Conservation (phyloP, 35 echinoderm and acorn worm species). For the Apostichopus californicus region DNA sequence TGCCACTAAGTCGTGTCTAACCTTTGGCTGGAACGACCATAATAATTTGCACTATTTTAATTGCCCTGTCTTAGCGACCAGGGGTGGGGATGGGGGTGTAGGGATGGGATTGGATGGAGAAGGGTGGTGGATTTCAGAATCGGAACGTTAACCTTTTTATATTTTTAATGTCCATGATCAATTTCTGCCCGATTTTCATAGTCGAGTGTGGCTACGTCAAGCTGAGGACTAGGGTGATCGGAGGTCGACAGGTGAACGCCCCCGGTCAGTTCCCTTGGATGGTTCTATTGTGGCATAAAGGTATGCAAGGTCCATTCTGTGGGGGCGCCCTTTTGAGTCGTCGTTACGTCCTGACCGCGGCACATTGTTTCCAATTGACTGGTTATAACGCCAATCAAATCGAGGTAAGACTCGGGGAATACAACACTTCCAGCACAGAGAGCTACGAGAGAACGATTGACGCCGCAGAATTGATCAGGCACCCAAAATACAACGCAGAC, state of each 20-base stretch:
- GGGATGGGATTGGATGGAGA: not conserved
- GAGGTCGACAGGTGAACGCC: constrained; percentile 63
- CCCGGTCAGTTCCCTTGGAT: constrained; percentile 81
- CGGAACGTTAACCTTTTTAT: not conserved
- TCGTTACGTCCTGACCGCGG: constrained; percentile 82
- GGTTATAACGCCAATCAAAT: not conserved
- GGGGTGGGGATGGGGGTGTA: too few relatives aligned
- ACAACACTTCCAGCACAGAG: constrained; percentile 46
- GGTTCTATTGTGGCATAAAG: constrained; percentile 72
- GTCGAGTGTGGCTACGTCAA: constrained; percentile 67
- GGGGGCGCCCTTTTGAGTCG: constrained; percentile 77
- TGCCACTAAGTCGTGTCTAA: not conserved
- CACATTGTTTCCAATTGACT: constrained; percentile 71
- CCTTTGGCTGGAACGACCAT: not conserved
- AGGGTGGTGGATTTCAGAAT: not conserved
- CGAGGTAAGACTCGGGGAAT: constrained; percentile 63
- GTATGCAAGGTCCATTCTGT: constrained; percentile 59
- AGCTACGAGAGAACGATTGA: constrained; percentile 44
- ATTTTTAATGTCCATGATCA: not conserved
- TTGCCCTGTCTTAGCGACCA: not conserved
- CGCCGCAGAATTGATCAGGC: constrained; percentile 57
- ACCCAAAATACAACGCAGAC: constrained; percentile 71
- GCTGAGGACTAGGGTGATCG: constrained; percentile 68
- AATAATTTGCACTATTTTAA: not conserved
- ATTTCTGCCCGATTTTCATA: constrained; percentile 10